These are phyloP conservation scores for Sebastes kiyomatsui DNA, from an alignment of 2,797 vertebrate genomes.

Conservation along the genomic window DNA sequence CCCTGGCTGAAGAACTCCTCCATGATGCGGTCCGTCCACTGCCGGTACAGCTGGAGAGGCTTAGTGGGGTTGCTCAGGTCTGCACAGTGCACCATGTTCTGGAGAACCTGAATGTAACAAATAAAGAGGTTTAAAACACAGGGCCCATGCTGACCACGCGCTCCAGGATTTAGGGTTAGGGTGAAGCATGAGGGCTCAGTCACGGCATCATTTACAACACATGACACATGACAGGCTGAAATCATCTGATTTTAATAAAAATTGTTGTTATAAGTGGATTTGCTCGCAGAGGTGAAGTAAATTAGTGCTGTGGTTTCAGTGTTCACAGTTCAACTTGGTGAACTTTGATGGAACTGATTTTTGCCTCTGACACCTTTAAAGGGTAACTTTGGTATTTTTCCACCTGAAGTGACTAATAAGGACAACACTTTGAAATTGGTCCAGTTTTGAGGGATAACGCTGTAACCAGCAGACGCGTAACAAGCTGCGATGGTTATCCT, in stretches of 20 bases:
- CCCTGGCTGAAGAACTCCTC: constrained; percentile 99
- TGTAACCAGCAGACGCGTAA: too few relatives aligned
- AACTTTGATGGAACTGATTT: neutral
- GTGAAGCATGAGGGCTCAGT: neutral
- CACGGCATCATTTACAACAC: neutral
- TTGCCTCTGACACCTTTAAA: neutral
- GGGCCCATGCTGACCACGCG: neutral
- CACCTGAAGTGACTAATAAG: too few relatives aligned
- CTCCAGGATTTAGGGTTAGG: neutral
- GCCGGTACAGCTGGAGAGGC: constrained; percentile 94
- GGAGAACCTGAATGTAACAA: constrained; percentile 87
- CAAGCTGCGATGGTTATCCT: too few relatives aligned
- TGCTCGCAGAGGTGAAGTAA: neutral
- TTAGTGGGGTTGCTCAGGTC: constrained; percentile 99
- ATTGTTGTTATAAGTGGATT: fast-evolving
- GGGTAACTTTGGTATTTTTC: too few relatives aligned
- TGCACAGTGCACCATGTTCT: constrained; percentile 99
- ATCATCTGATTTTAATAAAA: neutral
- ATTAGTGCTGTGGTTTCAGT: neutral
- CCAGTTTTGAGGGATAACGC: too few relatives aligned
- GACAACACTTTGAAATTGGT: too few relatives aligned
- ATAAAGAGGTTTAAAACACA: neutral
- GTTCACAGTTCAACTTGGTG: neutral
- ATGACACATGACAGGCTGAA: neutral
- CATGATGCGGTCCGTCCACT: constrained; percentile 99